These are phyloP conservation scores for Siderastrea siderea DNA, from an alignment of 92 coral and sea anemone species.

Conservation along the genomic window DNA sequence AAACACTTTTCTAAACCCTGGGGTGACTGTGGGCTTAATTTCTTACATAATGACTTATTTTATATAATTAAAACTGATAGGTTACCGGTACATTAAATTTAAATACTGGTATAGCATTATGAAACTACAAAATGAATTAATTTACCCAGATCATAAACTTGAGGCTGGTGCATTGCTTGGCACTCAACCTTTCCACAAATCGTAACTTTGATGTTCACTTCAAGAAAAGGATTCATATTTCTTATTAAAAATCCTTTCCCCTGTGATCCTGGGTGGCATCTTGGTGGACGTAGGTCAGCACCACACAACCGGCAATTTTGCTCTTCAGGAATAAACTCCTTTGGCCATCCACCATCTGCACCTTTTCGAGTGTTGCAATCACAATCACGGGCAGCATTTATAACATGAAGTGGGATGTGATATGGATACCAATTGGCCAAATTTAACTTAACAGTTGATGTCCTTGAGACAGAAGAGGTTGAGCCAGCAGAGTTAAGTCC, in stretches of 20 bases:
- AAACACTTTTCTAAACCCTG: background rate
- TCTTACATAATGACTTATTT: background rate
- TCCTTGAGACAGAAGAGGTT: constrained; percentile 4
- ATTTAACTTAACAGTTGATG: background rate
- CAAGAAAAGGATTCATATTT: background rate
- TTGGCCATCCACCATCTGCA: background rate
- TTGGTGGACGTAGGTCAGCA: background rate
- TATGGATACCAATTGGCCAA: background rate
- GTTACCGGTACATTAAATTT: background rate
- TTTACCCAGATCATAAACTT: background rate
- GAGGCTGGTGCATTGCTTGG: background rate
- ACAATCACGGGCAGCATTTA: background rate
- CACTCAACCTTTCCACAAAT: background rate
- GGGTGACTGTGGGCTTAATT: background rate
- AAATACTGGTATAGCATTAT: background rate
- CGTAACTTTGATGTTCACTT: background rate
- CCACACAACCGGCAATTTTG: background rate
- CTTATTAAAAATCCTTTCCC: background rate
- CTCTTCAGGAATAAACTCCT: background rate
- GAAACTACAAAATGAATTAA: background rate
- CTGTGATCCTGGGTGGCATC: background rate
- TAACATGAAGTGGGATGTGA: background rate
- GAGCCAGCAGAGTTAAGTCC: background rate
- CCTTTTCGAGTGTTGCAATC: background rate
- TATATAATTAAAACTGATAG: background rate